A percentile compares a stretch with the other conserved stretches of the same genome.
phyloP scores from a whole-genome alignment of 2,113 vertebrate species.

The Electrona antarctica region DNA sequence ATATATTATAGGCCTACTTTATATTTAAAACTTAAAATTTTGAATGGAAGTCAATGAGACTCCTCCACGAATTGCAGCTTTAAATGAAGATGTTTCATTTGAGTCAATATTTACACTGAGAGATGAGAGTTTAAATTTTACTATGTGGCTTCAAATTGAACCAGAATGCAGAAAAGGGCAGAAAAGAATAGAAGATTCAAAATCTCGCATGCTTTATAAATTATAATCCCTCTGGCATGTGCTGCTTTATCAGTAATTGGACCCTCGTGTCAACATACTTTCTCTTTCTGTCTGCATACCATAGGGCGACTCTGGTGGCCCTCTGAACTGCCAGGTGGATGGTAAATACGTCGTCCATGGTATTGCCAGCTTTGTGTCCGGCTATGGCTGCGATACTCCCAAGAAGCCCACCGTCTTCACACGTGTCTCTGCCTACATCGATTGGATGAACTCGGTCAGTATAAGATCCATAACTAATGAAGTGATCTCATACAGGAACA shows the following conservation, averaged over 20 bases:
- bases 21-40: too few relatives aligned
- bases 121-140: too few relatives aligned
- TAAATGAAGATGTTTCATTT: too few relatives aligned
- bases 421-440: slow-evolving; percentile 83
- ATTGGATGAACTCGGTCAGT: slow-evolving; percentile 79
- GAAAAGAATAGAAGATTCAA: too few relatives aligned
- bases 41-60: too few relatives aligned
- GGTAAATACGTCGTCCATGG: slow-evolving; percentile 58
- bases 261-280: background rate
- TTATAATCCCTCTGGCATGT: background rate
- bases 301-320: background rate
- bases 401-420: slow-evolving; percentile 89
- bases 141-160: too few relatives aligned
- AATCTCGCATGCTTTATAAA: background rate
- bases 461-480: background rate
- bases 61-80: too few relatives aligned
- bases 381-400: slow-evolving; percentile 73
- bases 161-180: too few relatives aligned
- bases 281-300: background rate
- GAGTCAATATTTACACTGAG: too few relatives aligned
- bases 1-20: too few relatives aligned
- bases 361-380: slow-evolving; percentile 86
- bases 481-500: too few relatives aligned
- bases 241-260: background rate
- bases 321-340: slow-evolving; percentile 32